These are phyloP conservation scores for Chinchilla lanigera DNA, from an alignment of 2,113 vertebrate genomes.

Conservation along the genomic window DNA sequence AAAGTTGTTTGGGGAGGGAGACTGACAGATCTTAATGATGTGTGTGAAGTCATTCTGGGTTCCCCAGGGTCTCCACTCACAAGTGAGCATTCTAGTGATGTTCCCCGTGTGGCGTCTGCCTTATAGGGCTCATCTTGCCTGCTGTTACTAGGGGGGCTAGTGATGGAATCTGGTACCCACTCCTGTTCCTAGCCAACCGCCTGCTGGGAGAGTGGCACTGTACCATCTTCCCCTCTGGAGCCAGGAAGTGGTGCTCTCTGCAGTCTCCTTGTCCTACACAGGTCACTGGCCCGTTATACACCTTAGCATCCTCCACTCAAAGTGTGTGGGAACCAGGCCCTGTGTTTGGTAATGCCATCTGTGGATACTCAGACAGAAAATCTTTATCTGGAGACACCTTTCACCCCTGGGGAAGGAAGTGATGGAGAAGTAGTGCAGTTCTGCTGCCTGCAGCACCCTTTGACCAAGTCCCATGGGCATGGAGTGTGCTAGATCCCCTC, in stretches of 20 bases:
- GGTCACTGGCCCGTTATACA: background rate
- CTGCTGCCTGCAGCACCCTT: background rate
- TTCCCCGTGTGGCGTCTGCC: background rate
- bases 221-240: too few species aligned
- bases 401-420: fast-evolving
- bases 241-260: too few species aligned
- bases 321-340: fast-evolving
- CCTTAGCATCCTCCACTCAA: background rate
- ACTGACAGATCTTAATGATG: background rate
- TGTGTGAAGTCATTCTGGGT: background rate
- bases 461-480: too few species aligned
- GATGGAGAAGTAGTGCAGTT: fast-evolving
- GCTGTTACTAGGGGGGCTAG: fast-evolving
- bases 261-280: background rate
- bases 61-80: too few species aligned
- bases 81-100: too few species aligned
- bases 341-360: too few species aligned
- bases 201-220: too few species aligned
- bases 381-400: background rate
- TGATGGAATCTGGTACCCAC: too few species aligned
- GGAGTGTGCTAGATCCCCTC: too few species aligned
- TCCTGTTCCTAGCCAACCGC: background rate
- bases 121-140: background rate
- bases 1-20: background rate
- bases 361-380: too few species aligned